A percentile compares a stretch with the other conserved stretches of the same genome.
These are phyloP conservation scores for Manis pentadactyla DNA, from an alignment of 2,797 vertebrate genomes.

Conservation along the genomic window DNA sequence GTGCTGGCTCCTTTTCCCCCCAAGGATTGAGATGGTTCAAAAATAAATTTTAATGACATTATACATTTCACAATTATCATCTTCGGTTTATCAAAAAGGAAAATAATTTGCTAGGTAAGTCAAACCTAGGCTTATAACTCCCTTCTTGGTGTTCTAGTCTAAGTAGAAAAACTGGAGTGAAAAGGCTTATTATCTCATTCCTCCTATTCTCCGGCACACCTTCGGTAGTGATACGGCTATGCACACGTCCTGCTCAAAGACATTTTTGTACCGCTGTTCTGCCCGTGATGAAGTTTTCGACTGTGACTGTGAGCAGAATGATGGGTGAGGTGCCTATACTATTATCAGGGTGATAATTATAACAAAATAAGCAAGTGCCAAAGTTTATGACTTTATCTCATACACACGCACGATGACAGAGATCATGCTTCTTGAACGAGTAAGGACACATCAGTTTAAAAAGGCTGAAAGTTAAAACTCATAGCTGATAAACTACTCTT, in stretches of 20 bases:
- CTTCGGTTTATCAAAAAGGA: not conserved
- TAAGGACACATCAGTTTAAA: not conserved
- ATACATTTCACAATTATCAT: not conserved
- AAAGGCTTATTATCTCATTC: not conserved
- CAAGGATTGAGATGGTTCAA: not conserved
- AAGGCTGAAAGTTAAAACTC: not conserved
- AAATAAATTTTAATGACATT: not conserved
- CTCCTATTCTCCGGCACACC: not conserved
- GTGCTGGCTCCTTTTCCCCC: not conserved
- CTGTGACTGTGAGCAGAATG: not conserved
- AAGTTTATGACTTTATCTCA: not conserved
- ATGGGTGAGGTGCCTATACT: not conserved
- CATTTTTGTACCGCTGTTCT: not conserved
- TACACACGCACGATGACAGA: not conserved
- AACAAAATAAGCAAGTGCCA: not conserved
- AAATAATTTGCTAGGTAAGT: not conserved
- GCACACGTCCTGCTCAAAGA: not conserved
- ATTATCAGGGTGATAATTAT: not conserved
- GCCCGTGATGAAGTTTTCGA: not conserved
- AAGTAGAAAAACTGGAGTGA: not conserved
- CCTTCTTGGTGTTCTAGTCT: not conserved
- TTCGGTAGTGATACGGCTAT: not conserved
- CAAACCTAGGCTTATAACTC: not conserved
- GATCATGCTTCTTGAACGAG: not conserved
- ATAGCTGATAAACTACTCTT: slow-evolving; percentile 8